Percentiles rank a stretch among this genome's conserved stretches.
Conservation (phyloP, 2,797 vertebrate species). For the Lacerta viridis region DNA sequence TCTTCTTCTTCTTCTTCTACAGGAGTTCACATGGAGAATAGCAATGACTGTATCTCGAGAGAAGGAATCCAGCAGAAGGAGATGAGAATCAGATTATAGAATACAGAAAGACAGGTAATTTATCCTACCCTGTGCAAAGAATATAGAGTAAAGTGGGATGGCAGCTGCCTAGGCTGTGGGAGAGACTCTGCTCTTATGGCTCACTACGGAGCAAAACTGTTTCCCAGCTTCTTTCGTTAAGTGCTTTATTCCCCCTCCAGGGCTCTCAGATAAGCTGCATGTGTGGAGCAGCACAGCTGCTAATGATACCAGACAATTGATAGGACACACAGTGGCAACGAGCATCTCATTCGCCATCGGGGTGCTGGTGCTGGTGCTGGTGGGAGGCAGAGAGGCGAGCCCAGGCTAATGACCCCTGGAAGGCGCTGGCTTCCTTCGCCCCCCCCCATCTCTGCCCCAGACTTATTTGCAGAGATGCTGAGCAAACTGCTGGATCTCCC, state of each 20-base stretch:
- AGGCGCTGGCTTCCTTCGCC: not conserved
- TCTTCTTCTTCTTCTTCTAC: no score
- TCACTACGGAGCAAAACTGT: not conserved
- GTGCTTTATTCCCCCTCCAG: not conserved
- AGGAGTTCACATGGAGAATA: constrained; percentile 13
- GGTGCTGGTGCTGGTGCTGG: rapidly evolving
- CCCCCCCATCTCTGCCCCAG: not conserved
- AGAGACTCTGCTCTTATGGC: not conserved
- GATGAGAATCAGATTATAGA: not conserved
- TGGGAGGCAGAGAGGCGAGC: not conserved
- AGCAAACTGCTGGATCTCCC: rapidly evolving
- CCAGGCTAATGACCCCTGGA: rapidly evolving
- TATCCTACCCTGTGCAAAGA: constrained; percentile 2
- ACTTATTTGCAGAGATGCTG: not conserved
- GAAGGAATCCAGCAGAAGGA: not conserved
- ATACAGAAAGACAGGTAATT: constrained; percentile 38
- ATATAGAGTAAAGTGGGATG: not conserved
- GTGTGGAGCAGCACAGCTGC: not conserved
- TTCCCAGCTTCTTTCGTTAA: rapidly evolving
- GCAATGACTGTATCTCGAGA: not conserved
- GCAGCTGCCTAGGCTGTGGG: rapidly evolving
- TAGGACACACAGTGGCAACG: not conserved
- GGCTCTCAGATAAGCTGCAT: not conserved
- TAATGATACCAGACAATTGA: not conserved
- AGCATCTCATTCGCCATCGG: not conserved